Percentiles rank a stretch among this genome's conserved stretches.
Conservation (phyloP, 2,797 vertebrate genomes). For the Sebastes minor region DNA sequence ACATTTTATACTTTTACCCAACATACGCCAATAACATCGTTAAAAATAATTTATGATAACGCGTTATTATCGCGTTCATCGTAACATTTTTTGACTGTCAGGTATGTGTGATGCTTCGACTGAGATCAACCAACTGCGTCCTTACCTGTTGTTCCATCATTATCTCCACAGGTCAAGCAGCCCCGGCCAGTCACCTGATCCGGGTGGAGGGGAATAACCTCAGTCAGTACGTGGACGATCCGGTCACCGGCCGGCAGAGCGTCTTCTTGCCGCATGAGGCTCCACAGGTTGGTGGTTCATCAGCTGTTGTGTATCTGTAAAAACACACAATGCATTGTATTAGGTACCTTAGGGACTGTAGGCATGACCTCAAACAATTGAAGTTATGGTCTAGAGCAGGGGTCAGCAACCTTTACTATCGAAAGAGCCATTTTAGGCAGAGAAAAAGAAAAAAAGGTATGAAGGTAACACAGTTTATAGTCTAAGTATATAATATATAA, state of each 20-base stretch:
- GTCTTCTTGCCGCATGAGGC: constrained; percentile 94
- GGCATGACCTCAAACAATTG: neutral
- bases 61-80: no score
- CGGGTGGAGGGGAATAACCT: constrained; percentile 97
- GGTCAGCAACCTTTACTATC: no score
- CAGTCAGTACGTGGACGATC: constrained; percentile 94
- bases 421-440: no score
- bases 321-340: neutral
- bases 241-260: constrained; percentile 94
- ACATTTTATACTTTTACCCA: neutral
- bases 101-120: neutral
- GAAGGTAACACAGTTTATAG: no score
- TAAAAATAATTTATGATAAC: no score
- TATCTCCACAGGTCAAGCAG: constrained; percentile 87
- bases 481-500: no score
- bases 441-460: no score
- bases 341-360: neutral
- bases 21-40: neutral
- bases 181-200: constrained; percentile 96
- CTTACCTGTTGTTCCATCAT: neutral
- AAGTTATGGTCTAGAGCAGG: neutral
- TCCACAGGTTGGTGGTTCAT: constrained; percentile 88
- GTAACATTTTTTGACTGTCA: neutral
- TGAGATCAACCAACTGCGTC: neutral
- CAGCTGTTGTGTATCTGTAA: neutral